Evolutionary conservation across 2,797 vertebrate species (phyloP).

Genomic region (Microchirus variegatus): DNA sequence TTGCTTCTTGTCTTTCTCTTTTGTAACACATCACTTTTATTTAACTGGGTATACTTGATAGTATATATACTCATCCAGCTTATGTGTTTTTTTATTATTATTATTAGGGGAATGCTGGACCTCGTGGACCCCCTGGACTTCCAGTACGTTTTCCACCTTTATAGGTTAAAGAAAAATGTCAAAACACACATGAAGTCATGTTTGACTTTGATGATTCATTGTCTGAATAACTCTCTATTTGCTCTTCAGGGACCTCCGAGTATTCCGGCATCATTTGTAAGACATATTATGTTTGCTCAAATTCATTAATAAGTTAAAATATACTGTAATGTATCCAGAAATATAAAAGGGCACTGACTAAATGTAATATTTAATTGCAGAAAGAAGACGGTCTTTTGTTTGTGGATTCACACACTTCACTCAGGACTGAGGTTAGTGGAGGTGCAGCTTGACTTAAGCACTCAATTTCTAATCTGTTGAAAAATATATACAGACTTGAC

Average conservation of each 20-base stretch:
- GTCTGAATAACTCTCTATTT: slow-evolving; percentile 26
- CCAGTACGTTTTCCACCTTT: slow-evolving; percentile 81
- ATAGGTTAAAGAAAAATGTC: slow-evolving; percentile 11
- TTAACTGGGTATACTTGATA: slow-evolving; percentile 9
- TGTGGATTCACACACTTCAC: slow-evolving; percentile 74
- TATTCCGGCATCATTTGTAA: slow-evolving; percentile 87
- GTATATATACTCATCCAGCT: slow-evolving; percentile 11
- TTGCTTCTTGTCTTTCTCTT: slow-evolving; percentile 3
- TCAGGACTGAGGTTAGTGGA: slow-evolving; percentile 86
- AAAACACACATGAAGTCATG: background rate
- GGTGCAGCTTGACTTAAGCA: slow-evolving; percentile 7
- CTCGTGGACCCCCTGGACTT: slow-evolving; percentile 89
- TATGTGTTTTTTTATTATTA: slow-evolving; percentile 36
- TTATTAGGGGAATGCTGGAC: slow-evolving; percentile 90
- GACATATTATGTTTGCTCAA: slow-evolving; percentile 60
- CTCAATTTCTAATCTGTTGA: slow-evolving; percentile 1
- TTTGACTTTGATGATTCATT: slow-evolving; percentile 3
- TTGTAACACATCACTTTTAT: slow-evolving; percentile 2
- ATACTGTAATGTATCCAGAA: slow-evolving; percentile 3
- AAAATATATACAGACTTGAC: background rate
- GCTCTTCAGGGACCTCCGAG: slow-evolving; percentile 84
- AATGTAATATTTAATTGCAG: slow-evolving; percentile 73
- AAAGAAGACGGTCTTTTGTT: slow-evolving; percentile 85
- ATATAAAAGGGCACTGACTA: background rate
- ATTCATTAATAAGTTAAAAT: background rate